A percentile compares a stretch with the other conserved stretches of the same genome.
These are phyloP conservation scores for Mya arenaria DNA, from an alignment of 1,140 invertebrate genomes.

Conservation along the genomic window DNA sequence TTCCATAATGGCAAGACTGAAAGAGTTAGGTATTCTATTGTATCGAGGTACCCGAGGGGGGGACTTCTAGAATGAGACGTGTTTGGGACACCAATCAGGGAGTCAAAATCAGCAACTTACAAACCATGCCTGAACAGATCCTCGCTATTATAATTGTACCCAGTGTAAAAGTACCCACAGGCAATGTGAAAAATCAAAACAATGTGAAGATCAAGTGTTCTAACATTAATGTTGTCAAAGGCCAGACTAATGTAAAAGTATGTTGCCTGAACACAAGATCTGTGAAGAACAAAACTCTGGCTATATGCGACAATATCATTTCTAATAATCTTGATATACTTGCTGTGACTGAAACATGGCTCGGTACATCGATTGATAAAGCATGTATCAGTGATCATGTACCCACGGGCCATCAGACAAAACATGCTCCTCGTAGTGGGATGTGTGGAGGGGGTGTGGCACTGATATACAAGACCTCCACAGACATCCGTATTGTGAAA, in stretches of 20 bases:
- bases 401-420: not conserved
- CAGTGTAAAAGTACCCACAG: too few species aligned
- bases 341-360: slow-evolving; percentile 34
- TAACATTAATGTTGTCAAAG: slow-evolving; percentile 6
- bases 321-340: slow-evolving; percentile 16
- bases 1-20: too few species aligned
- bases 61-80: too few species aligned
- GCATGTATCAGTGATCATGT: slow-evolving; percentile 28
- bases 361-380: slow-evolving; percentile 25
- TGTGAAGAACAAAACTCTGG: slow-evolving; percentile 27
- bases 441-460: too few species aligned
- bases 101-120: too few species aligned
- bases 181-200: slow-evolving; percentile 6
- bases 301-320: slow-evolving; percentile 25
- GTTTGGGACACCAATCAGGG: too few species aligned
- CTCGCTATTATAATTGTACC: too few species aligned
- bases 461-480: slow-evolving; percentile 10
- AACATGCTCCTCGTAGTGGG: slow-evolving; percentile 13
- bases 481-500: not conserved
- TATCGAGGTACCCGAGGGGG: too few species aligned
- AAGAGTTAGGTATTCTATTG: too few species aligned
- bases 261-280: slow-evolving; percentile 18
- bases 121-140: too few species aligned
- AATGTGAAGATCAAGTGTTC: not conserved
- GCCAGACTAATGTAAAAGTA: slow-evolving; percentile 7